Base-by-base conservation (phyloP, 2,113 vertebrate genomes). In the Pao palembangensis region DNA sequence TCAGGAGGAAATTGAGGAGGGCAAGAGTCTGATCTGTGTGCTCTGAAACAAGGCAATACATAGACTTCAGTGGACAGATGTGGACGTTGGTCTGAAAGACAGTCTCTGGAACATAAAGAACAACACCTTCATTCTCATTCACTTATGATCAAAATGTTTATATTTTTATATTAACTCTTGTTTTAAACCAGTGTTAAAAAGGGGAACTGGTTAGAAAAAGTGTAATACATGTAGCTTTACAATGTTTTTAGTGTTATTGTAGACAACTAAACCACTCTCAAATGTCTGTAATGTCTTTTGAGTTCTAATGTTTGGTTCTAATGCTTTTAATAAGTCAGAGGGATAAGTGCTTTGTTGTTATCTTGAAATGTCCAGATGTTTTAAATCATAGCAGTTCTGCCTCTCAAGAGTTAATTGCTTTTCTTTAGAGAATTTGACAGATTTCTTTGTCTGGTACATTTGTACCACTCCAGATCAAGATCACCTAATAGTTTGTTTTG, bases 1-100 rank as follows among this genome's bases (percentile, higher is more conserved):
- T 42, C 96, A 99, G 76, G 97, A 98, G 88, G 97, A 98, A 89
- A 99, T 99, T 3, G 94, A 96, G 85, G 95, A 98, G 84, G 97
- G 97, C 57, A 99, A 98, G 86, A 98, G 89, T 79, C 93, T 99
- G 16, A 96, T 99, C 82, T 99, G 97, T 78, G 91, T 99, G 67
- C 92, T 98, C 69, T 99, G 93, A 95, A 67, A 54, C 17, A 15
- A 50, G 1, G n/a, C 58, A 34, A 51, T 19, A 31, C 8, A 44
- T 25, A 31, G 47, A 62, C 54, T 41, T 6, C 17, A 20, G 54
- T 19, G 18, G n/a, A 19, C 34, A 38, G 8, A 12, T 16, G 44
- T 47, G 44, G 44, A 47, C 8, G 44, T n/a, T 38, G 34, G 34
- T 38, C 28, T 31, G 28, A 7, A 7, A 23, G 21, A 23, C 21